Evolutionary conservation across 2,888 invertebrate genomes (phyloP).

Genomic region (Lacanobia oleracea): DNA sequence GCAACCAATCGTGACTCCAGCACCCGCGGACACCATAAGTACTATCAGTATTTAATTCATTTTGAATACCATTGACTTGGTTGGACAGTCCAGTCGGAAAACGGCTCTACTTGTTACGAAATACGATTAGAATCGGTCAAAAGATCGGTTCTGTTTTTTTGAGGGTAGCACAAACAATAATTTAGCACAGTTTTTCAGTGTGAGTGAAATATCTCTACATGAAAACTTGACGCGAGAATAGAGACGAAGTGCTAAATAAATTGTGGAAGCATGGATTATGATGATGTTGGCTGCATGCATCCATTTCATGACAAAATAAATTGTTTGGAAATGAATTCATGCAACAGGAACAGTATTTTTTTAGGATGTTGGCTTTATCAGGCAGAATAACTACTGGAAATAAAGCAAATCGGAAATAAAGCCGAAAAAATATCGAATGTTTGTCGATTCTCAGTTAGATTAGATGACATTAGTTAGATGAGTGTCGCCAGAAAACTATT

Average conservation of each 20-base stretch:
- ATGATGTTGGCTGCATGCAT: too few relatives aligned
- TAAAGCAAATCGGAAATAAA: too few relatives aligned
- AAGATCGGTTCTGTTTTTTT: neutral
- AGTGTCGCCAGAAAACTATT: neutral
- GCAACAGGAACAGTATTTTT: too few relatives aligned
- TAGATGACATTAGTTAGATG: neutral
- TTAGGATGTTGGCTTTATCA: neutral
- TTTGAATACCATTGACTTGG: neutral
- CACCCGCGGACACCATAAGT: slow-evolving; percentile 87
- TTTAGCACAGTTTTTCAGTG: slow-evolving; percentile 5
- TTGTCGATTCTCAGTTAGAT: neutral
- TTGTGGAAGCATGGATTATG: neutral
- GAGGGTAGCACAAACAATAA: neutral
- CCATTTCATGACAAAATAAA: too few relatives aligned
- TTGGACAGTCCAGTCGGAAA: slow-evolving; percentile 24
- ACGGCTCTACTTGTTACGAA: slow-evolving; percentile 16
- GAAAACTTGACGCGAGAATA: neutral
- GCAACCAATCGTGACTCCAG: slow-evolving; percentile 83
- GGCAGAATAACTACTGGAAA: neutral
- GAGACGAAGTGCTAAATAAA: neutral
- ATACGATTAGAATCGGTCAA: slow-evolving; percentile 28
- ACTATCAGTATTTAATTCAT: slow-evolving; percentile 86
- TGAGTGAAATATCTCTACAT: neutral
- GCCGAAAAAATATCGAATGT: neutral
- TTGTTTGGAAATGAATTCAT: too few relatives aligned